Evolutionary conservation across 64 coral and sea anemone genomes (phyloP).

Genomic region (Catalaphyllia jardinei): DNA sequence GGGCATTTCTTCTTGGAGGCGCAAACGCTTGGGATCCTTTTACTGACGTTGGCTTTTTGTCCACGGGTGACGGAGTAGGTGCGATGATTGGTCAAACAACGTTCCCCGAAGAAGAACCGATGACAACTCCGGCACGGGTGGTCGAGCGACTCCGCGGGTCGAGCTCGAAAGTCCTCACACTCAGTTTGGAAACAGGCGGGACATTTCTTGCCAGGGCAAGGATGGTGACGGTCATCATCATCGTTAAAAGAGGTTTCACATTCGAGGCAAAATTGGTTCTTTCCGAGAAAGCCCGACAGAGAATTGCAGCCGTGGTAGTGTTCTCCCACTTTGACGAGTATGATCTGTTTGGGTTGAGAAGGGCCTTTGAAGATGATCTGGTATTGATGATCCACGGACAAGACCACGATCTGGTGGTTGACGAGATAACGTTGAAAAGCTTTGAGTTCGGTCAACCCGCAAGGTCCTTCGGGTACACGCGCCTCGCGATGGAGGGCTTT

Average conservation of each 20-base stretch:
- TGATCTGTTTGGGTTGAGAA: background rate
- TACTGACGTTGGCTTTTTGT: background rate
- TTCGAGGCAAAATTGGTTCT: background rate
- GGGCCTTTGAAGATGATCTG: slow-evolving; percentile 44
- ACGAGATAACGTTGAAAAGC: slow-evolving; percentile 35
- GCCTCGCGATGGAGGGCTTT: slow-evolving; percentile 47
- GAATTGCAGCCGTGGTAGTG: slow-evolving; percentile 52
- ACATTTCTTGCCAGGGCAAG: background rate
- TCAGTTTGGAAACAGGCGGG: background rate
- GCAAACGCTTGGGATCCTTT: background rate
- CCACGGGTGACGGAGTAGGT: background rate
- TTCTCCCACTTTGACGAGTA: slow-evolving; percentile 11
- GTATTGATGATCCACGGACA: slow-evolving; percentile 49
- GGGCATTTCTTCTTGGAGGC: background rate
- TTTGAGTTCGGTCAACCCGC: slow-evolving; percentile 61
- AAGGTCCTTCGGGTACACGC: slow-evolving; percentile 10
- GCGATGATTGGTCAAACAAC: background rate
- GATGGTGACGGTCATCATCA: background rate
- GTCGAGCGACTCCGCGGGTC: background rate
- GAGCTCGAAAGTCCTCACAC: background rate
- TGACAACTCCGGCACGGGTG: background rate
- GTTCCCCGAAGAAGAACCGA: background rate
- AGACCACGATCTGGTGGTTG: slow-evolving; percentile 52
- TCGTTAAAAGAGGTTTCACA: background rate
- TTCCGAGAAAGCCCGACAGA: slow-evolving; percentile 34